Evolutionary conservation across 2,888 invertebrate species (phyloP).

Genomic region (Tortrix viridana): DNA sequence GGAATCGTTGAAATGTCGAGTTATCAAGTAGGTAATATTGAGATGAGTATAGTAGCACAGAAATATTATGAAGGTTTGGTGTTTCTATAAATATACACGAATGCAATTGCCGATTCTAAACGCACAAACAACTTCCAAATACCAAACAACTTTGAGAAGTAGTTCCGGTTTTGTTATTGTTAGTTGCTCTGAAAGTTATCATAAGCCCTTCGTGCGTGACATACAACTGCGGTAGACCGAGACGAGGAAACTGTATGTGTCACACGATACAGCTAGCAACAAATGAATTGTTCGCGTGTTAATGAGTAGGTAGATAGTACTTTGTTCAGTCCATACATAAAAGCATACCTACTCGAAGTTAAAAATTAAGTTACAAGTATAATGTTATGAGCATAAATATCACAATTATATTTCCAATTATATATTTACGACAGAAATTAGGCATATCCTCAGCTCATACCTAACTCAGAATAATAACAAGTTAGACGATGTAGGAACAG

Average conservation of each 20-base stretch:
- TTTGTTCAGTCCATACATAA: slow-evolving; percentile 2
- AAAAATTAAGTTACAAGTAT: too few species aligned
- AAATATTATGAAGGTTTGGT: slow-evolving; percentile 1
- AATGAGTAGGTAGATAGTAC: slow-evolving; percentile 2
- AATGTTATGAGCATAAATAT: too few species aligned
- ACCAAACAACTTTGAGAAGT: slow-evolving; percentile 1
- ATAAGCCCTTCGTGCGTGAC: slow-evolving; percentile 9
- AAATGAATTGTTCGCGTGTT: slow-evolving; percentile 3
- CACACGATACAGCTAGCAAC: slow-evolving; percentile 25
- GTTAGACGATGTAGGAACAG: too few species aligned
- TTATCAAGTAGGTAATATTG: neutral
- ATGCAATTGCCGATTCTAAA: slow-evolving; percentile 5
- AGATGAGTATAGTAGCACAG: neutral
- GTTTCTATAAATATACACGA: slow-evolving; percentile 1
- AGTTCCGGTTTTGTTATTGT: slow-evolving; percentile 1
- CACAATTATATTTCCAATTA: too few species aligned
- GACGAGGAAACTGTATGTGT: slow-evolving; percentile 26
- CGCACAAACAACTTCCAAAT: slow-evolving; percentile 9
- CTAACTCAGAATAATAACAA: too few species aligned
- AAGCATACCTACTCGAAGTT: too few species aligned
- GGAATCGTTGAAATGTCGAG: neutral
- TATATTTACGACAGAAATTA: too few species aligned
- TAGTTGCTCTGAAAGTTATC: slow-evolving; percentile 10
- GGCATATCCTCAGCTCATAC: too few species aligned
- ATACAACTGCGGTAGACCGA: slow-evolving; percentile 11